These are phyloP conservation scores for Erynnis tages DNA, from an alignment of 2,888 invertebrate genomes.

Conservation along the genomic window DNA sequence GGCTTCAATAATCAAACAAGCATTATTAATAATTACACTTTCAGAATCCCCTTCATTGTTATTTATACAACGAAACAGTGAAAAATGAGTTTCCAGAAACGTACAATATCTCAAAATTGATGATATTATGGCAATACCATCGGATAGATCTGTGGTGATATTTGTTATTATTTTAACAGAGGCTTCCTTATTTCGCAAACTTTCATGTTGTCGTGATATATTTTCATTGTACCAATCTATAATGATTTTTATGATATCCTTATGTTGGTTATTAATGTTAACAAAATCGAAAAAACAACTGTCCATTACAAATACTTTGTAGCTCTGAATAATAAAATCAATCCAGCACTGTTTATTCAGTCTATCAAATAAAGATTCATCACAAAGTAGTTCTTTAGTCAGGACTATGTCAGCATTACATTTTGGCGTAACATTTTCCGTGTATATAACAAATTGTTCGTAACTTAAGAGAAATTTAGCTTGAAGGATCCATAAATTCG, in stretches of 20 bases:
- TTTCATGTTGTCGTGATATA: constrained; percentile 49
- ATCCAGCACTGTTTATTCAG: constrained; percentile 80
- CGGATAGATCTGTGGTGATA: constrained; percentile 75
- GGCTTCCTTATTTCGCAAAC: constrained; percentile 43
- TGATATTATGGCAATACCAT: constrained; percentile 80
- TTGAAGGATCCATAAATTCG: constrained; percentile 57
- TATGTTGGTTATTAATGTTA: constrained; percentile 55
- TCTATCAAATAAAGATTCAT: constrained; percentile 54
- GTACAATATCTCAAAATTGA: constrained; percentile 81
- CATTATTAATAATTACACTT: constrained; percentile 77
- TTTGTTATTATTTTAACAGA: constrained; percentile 57
- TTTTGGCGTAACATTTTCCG: constrained; percentile 53
- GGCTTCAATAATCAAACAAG: constrained; percentile 75
- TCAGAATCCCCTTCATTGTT: constrained; percentile 53
- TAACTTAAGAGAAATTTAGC: constrained; percentile 64
- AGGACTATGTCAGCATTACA: constrained; percentile 58
- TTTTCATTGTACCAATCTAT: constrained; percentile 64
- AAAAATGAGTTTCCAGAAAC: constrained; percentile 71
- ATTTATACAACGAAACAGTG: constrained; percentile 65
- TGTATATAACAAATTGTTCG: constrained; percentile 61
- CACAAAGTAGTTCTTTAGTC: constrained; percentile 48
- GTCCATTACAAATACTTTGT: constrained; percentile 79
- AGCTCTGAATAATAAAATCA: constrained; percentile 83
- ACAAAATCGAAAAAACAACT: constrained; percentile 73
- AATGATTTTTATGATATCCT: constrained; percentile 58